phyloP scores from a whole-genome alignment of 1,140 invertebrate species.

The Ganaspis sp. region DNA sequence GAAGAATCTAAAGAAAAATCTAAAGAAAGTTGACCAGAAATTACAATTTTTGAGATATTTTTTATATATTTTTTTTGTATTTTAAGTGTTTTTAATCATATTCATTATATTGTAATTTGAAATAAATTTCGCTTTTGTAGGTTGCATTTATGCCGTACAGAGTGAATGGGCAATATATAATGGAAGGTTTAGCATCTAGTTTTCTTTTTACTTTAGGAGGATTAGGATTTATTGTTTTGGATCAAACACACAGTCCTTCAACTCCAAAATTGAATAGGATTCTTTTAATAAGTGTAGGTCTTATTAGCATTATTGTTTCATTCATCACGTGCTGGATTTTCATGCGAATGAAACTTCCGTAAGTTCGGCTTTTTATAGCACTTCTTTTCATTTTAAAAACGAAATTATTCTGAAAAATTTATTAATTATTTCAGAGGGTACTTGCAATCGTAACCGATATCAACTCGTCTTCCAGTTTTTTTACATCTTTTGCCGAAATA shows the following conservation, averaged over 20 bases:
- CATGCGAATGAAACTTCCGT: constrained; percentile 99
- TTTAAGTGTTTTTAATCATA: neutral
- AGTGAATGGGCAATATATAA: constrained; percentile 99
- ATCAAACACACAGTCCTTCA: constrained; percentile 93
- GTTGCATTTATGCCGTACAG: constrained; percentile 99
- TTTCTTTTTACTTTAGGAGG: constrained; percentile 97
- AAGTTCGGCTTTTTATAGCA: constrained; percentile 55
- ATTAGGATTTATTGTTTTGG: constrained; percentile 96
- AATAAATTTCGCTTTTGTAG: constrained; percentile 72
- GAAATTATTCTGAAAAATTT: constrained; percentile 38
- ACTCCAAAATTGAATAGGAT: constrained; percentile 95
- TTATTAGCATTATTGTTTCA: constrained; percentile 94
- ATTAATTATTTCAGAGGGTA: constrained; percentile 72
- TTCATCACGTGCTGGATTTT: constrained; percentile 98
- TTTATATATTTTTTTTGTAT: constrained; percentile 33
- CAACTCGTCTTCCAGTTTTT: constrained; percentile 36
- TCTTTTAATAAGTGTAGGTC: constrained; percentile 93
- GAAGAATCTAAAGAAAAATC: too few species aligned
- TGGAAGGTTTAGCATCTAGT: constrained; percentile 98
- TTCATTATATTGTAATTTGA: too few species aligned
- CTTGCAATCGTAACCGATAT: constrained; percentile 67
- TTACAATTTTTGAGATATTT: neutral
- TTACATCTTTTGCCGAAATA: constrained; percentile 34
- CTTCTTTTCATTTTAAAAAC: constrained; percentile 31
- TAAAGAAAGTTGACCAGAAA: too few species aligned